Evolutionary conservation across 1,140 invertebrate species (phyloP).

Genomic region (Euborellia annulipes): DNA sequence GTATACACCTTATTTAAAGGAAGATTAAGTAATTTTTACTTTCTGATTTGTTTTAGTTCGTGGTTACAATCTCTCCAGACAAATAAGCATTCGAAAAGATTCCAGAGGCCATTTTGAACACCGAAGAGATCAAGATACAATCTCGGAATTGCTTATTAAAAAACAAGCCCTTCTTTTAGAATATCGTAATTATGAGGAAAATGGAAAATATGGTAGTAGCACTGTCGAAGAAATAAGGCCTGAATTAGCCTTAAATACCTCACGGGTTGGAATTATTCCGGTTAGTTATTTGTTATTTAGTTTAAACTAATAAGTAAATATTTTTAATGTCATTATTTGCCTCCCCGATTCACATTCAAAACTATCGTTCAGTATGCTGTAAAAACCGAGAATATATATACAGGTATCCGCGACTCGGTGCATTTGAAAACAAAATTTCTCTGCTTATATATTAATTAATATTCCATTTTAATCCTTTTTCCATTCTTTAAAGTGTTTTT

Average conservation of each 20-base stretch:
- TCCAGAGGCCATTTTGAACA: neutral
- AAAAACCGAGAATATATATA: too few species aligned
- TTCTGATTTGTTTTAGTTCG: conserved; percentile 37
- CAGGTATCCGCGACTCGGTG: too few species aligned
- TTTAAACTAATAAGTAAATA: too few species aligned
- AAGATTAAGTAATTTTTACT: too few species aligned
- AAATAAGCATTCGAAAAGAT: neutral
- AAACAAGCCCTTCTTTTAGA: conserved; percentile 72
- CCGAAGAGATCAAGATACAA: conserved; percentile 46
- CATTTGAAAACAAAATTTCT: too few species aligned
- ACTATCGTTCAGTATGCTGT: too few species aligned
- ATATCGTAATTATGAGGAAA: conserved; percentile 63
- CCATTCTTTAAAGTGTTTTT: too few species aligned
- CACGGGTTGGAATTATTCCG: conserved; percentile 42
- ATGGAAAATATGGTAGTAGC: conserved; percentile 21
- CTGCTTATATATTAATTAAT: too few species aligned
- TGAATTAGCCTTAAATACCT: conserved; percentile 9
- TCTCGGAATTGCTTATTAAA: conserved; percentile 61
- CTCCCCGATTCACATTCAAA: too few species aligned
- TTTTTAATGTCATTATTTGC: too few species aligned
- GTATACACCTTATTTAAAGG: too few species aligned
- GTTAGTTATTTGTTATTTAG: conserved; percentile 30
- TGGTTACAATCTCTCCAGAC: conserved; percentile 41
- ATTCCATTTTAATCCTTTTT: too few species aligned
- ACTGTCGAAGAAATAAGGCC: conserved; percentile 20